A percentile compares a stretch with the other conserved stretches of the same genome.
These are phyloP conservation scores for Neomorphus geoffroyi DNA, from an alignment of 2,797 vertebrate species.

Conservation along the genomic window DNA sequence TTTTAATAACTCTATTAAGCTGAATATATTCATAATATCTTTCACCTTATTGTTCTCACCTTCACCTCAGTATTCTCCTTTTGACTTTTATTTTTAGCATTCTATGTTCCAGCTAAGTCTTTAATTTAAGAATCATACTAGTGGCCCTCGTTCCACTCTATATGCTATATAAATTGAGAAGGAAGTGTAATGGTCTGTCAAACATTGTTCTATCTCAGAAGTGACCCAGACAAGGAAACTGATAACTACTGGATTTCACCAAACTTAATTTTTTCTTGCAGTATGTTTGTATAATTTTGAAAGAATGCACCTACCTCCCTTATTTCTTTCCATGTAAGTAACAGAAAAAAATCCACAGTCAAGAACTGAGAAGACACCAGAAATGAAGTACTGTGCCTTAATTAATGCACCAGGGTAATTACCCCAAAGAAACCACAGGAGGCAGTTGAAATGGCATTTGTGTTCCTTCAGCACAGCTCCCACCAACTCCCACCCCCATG, in stretches of 20 bases:
- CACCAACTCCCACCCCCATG: background rate
- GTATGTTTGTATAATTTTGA: background rate
- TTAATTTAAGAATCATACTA: background rate
- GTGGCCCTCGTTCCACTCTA: background rate
- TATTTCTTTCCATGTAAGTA: background rate
- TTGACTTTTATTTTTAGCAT: background rate
- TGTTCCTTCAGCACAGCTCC: background rate
- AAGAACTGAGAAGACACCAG: background rate
- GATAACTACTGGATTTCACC: background rate
- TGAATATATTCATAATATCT: background rate
- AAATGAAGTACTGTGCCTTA: background rate
- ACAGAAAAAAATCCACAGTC: background rate
- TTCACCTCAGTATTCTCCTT: background rate
- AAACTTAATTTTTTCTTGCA: background rate
- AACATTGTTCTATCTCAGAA: background rate
- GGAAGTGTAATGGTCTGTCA: background rate
- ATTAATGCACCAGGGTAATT: background rate
- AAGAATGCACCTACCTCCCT: background rate
- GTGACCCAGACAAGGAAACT: background rate
- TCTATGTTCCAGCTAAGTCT: background rate
- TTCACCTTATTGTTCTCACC: background rate
- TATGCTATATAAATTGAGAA: background rate
- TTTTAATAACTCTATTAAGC: background rate
- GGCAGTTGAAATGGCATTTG: slow-evolving; percentile 1
- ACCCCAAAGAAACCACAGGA: background rate